These are phyloP conservation scores for Misgurnus anguillicaudatus DNA, from an alignment of 2,113 vertebrate genomes.

Conservation along the genomic window DNA sequence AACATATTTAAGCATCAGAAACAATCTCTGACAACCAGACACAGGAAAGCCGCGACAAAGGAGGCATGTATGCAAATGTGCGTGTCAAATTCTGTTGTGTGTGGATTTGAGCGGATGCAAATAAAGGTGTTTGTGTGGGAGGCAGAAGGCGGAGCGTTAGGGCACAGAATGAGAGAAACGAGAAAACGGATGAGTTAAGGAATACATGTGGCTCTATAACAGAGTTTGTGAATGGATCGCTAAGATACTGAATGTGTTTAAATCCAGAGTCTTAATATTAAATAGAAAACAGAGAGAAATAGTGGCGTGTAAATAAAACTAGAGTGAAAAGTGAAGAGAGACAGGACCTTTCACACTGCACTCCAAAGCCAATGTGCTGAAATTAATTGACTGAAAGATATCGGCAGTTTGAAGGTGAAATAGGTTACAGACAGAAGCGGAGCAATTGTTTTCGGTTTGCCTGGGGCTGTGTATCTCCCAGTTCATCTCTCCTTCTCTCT, in stretches of 20 bases:
- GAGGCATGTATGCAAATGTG: conserved; percentile 18
- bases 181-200: background rate
- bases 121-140: conserved; percentile 39
- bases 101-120: conserved; percentile 38
- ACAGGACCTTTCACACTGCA: conserved; percentile 38
- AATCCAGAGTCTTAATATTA: background rate
- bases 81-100: conserved; percentile 22
- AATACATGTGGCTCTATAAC: background rate
- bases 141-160: background rate
- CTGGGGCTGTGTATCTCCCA: conserved; percentile 55
- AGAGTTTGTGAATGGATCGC: conserved; percentile 2
- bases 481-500: conserved; percentile 26
- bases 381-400: conserved; percentile 73
- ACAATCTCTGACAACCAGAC: conserved; percentile 32
- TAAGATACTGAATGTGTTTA: conserved; percentile 19
- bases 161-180: background rate
- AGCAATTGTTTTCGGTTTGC: conserved; percentile 63
- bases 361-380: conserved; percentile 54
- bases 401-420: conserved; percentile 63
- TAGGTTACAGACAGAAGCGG: conserved; percentile 61
- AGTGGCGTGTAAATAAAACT: background rate
- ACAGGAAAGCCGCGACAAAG: background rate
- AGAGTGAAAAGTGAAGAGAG: conserved; percentile 22
- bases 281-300: background rate
- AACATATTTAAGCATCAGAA: conserved; percentile 19